Conservation (phyloP, 2,888 invertebrate genomes). For the Barypeithes pellucidus region DNA sequence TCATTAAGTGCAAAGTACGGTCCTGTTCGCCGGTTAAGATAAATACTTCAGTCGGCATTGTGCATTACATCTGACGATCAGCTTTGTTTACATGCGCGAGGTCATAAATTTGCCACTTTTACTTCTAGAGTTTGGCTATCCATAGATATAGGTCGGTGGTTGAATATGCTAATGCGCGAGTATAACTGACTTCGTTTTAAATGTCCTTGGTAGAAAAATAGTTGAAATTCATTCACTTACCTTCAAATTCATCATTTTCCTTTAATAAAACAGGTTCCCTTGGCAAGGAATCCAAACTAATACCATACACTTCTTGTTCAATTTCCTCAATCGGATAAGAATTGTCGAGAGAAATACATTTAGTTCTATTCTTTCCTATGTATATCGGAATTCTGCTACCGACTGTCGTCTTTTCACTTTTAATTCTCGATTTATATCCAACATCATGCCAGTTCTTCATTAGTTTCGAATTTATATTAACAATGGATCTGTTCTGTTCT, state of each 20-base stretch:
- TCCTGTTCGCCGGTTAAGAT: too few relatives aligned
- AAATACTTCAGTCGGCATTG: too few relatives aligned
- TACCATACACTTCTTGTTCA: slow-evolving; percentile 28
- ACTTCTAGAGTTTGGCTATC: too few relatives aligned
- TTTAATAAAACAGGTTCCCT: slow-evolving; percentile 3
- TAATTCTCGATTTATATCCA: neutral
- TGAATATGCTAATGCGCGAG: too few relatives aligned
- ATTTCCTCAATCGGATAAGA: slow-evolving; percentile 9
- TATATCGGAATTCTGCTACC: slow-evolving; percentile 31
- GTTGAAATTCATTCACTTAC: slow-evolving; percentile 15
- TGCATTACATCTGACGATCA: too few relatives aligned
- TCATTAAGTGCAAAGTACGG: too few relatives aligned
- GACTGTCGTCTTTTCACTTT: neutral
- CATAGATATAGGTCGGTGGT: too few relatives aligned
- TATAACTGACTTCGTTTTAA: too few relatives aligned
- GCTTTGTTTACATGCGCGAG: too few relatives aligned
- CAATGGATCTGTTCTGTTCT: neutral
- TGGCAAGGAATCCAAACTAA: slow-evolving; percentile 34
- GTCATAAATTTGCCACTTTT: too few relatives aligned
- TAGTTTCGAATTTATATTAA: neutral
- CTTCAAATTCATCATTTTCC: neutral
- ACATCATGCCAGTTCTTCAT: too few relatives aligned
- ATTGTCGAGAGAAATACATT: neutral
- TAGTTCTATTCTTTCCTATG: neutral
- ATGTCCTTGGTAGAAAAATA: too few relatives aligned